These are phyloP conservation scores for Triops cancriformis DNA, from an alignment of 1,140 invertebrate species.

Conservation along the genomic window DNA sequence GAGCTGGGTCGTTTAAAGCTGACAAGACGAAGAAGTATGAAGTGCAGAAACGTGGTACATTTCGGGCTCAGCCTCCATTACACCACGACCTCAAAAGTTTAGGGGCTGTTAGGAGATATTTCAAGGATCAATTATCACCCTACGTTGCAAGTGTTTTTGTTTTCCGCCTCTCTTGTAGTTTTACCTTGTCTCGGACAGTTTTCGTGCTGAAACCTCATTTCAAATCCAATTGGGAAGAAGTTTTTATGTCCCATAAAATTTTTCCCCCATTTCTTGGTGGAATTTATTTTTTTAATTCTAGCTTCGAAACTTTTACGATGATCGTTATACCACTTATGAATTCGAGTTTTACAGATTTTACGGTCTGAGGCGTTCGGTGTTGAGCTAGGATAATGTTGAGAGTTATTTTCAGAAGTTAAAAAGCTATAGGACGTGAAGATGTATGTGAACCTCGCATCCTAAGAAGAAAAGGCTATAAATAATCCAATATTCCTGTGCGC, in stretches of 20 bases:
- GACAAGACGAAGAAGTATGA: too few species aligned
- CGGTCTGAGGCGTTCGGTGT: not conserved
- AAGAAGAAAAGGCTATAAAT: constrained; percentile 7
- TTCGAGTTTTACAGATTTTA: not conserved
- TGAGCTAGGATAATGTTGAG: not conserved
- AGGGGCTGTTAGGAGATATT: not conserved
- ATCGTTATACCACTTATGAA: not conserved
- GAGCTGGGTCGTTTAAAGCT: too few species aligned
- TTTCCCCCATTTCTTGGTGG: too few species aligned
- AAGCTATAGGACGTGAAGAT: not conserved
- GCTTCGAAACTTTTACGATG: not conserved
- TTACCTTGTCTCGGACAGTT: too few species aligned
- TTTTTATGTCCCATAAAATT: too few species aligned
- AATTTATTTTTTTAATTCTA: not conserved
- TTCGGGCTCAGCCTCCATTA: not conserved
- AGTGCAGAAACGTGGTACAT: too few species aligned
- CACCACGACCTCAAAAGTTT: not conserved
- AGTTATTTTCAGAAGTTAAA: not conserved
- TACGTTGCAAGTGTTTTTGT: not conserved
- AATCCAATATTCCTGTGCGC: not conserved
- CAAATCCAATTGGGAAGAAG: too few species aligned
- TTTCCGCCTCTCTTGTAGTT: too few species aligned
- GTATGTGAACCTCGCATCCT: not conserved
- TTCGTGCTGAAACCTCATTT: too few species aligned
- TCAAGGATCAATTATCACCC: not conserved